Conservation (phyloP, 2,888 invertebrate genomes). For the Geotrupes spiniger region DNA sequence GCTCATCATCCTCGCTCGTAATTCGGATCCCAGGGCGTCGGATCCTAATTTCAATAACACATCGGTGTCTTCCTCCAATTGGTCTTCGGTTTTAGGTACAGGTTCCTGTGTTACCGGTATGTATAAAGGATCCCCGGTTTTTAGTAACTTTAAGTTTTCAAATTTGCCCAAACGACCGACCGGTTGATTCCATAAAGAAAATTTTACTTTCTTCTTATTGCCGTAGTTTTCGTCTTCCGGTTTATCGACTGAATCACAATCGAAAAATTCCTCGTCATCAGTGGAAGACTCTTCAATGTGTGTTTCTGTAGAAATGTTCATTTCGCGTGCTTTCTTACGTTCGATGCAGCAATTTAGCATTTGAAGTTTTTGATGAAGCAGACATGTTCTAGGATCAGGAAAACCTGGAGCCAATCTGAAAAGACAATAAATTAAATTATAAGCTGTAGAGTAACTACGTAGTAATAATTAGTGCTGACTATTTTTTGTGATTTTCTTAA, state of each 20-base stretch:
- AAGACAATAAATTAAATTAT: too few species aligned
- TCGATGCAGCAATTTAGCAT: conserved; percentile 78
- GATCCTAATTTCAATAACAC: conserved; percentile 85
- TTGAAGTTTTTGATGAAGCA: conserved; percentile 94
- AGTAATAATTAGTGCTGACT: too few species aligned
- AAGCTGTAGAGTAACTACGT: too few species aligned
- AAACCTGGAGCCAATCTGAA: conserved; percentile 73
- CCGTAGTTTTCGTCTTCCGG: conserved; percentile 45
- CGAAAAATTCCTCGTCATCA: conserved; percentile 78
- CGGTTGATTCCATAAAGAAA: conserved; percentile 55
- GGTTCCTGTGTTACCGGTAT: conserved; percentile 87
- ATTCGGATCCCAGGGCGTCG: conserved; percentile 76
- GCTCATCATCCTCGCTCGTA: conserved; percentile 92
- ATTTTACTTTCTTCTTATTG: conserved; percentile 40
- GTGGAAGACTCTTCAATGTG: conserved; percentile 27
- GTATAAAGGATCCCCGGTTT: conserved; percentile 70
- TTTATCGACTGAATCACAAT: conserved; percentile 59
- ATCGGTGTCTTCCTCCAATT: conserved; percentile 90
- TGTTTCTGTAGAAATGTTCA: conserved; percentile 49
- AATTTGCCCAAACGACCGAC: conserved; percentile 70
- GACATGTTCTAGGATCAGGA: conserved; percentile 85
- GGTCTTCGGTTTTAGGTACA: conserved; percentile 96
- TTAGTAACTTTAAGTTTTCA: conserved; percentile 64
- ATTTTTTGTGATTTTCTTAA: too few species aligned
- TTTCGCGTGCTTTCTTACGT: conserved; percentile 57